A percentile compares a stretch with the other conserved stretches of the same genome.
Evolutionary conservation across 2,113 vertebrate genomes (phyloP).

Genomic region (Sphaerodactylus townsendi): DNA sequence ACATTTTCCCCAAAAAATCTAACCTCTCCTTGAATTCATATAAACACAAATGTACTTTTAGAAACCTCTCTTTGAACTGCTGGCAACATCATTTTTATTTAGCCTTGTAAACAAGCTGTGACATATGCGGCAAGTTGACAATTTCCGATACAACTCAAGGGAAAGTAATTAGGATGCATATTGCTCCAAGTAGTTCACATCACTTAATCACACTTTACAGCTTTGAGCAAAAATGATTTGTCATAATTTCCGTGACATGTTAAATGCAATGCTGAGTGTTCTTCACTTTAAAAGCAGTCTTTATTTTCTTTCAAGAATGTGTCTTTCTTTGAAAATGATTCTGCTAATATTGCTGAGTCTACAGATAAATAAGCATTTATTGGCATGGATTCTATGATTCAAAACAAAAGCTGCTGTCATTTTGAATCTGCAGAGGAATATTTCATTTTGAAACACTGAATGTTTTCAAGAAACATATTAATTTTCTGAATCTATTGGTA

Average conservation of each 20-base stretch:
- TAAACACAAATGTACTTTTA: not conserved
- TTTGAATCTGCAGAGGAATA: conserved; percentile 43
- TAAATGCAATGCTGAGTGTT: conserved; percentile 37
- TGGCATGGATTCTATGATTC: conserved; percentile 30
- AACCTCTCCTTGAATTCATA: not conserved
- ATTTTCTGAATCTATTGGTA: conserved; percentile 32
- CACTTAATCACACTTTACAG: conserved; percentile 52
- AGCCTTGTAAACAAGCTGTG: not conserved
- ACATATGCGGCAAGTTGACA: not conserved
- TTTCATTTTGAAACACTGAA: conserved; percentile 46
- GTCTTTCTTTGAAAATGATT: conserved; percentile 51
- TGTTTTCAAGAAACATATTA: conserved; percentile 10
- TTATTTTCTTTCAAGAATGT: conserved; percentile 44
- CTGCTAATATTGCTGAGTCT: conserved; percentile 22
- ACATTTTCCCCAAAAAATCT: not conserved
- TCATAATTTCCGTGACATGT: conserved; percentile 53
- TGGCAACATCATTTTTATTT: not conserved
- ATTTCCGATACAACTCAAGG: conserved; percentile 1
- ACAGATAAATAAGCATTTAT: conserved; percentile 38
- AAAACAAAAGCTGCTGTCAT: conserved; percentile 37
- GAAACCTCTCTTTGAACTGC: not conserved
- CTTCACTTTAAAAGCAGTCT: conserved; percentile 27
- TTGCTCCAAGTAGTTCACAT: conserved; percentile 29
- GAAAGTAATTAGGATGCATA: conserved; percentile 43
- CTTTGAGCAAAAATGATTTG: conserved; percentile 52